A percentile compares a stretch with the other conserved stretches of the same genome.
These are phyloP conservation scores for Trichosurus vulpecula DNA, from an alignment of 2,797 vertebrate species.

Conservation along the genomic window DNA sequence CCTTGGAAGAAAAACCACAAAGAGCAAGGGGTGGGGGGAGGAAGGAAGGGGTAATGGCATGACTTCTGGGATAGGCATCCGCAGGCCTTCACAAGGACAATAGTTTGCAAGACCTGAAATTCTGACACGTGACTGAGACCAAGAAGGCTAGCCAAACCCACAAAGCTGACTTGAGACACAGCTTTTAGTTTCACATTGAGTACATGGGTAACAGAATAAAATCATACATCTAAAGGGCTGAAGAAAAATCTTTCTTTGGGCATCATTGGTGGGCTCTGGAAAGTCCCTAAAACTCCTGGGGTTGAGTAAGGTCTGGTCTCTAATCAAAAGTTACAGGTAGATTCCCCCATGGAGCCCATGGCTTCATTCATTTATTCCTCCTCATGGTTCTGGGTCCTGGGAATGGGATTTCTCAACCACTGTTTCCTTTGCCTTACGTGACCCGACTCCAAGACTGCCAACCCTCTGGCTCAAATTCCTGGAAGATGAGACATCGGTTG, in stretches of 20 bases:
- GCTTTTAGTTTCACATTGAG: slow-evolving; percentile 42
- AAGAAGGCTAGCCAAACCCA: not conserved
- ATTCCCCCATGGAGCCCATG: accelerated
- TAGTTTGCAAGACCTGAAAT: not conserved
- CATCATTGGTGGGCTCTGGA: slow-evolving; percentile 7
- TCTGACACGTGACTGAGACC: not conserved
- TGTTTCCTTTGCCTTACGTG: not conserved
- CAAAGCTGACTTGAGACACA: not conserved
- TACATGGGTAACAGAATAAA: not conserved
- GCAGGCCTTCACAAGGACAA: not conserved
- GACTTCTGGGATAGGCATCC: not conserved
- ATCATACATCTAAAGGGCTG: not conserved
- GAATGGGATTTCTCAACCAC: not conserved
- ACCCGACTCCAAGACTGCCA: not conserved
- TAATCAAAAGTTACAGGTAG: not conserved
- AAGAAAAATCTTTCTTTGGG: not conserved
- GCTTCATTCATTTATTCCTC: not conserved
- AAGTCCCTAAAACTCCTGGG: slow-evolving; percentile 57
- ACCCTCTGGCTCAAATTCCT: not conserved
- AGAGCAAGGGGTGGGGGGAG: not conserved
- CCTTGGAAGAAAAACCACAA: not conserved
- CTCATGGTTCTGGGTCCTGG: not conserved
- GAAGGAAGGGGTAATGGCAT: not conserved
- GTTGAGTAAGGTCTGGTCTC: not conserved
- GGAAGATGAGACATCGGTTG: not conserved